phyloP scores from a whole-genome alignment of 2,888 invertebrate species.

The Heliconius cydno region DNA sequence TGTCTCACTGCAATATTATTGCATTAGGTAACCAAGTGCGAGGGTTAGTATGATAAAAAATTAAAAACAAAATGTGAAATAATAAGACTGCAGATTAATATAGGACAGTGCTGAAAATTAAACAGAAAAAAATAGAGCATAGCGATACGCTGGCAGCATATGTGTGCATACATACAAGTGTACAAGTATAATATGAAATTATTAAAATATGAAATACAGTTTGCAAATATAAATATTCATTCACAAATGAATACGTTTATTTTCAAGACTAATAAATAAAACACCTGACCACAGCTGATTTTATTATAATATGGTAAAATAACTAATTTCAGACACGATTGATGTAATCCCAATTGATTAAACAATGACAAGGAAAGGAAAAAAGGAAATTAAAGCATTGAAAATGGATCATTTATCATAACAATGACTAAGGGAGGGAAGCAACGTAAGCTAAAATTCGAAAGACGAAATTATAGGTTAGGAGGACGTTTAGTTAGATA shows the following conservation, averaged over 20 bases:
- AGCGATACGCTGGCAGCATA: background rate
- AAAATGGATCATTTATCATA: no score
- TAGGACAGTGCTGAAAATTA: background rate
- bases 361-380: no score
- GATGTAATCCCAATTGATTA: no score
- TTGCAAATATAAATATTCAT: background rate
- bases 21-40: background rate
- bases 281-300: background rate
- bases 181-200: background rate
- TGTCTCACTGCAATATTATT: background rate
- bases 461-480: background rate
- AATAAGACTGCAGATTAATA: background rate
- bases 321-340: no score
- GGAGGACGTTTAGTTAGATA: background rate
- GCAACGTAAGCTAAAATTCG: no score
- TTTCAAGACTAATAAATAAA: no score
- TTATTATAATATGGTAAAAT: background rate
- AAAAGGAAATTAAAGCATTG: no score
- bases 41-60: background rate
- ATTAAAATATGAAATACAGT: background rate
- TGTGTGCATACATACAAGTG: background rate
- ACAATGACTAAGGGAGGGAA: no score
- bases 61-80: background rate
- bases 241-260: background rate
- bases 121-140: background rate